These are phyloP conservation scores for Chelonia mydas DNA, from an alignment of 2,797 vertebrate species.

Conservation along the genomic window DNA sequence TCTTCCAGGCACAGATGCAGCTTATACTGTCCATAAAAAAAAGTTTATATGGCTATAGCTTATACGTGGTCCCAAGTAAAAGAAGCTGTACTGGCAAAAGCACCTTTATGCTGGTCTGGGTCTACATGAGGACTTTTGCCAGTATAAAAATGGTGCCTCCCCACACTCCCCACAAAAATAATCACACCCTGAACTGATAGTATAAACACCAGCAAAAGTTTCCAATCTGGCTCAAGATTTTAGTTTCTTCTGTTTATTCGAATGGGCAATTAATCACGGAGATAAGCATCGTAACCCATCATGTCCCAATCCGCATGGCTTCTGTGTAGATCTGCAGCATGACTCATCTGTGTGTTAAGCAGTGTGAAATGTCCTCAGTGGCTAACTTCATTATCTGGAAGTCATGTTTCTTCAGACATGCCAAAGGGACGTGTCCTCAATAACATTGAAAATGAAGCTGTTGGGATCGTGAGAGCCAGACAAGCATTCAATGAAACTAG, in stretches of 20 bases:
- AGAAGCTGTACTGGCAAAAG: background rate
- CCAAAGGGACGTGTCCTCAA: background rate
- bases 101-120: background rate
- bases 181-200: background rate
- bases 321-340: background rate
- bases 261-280: background rate
- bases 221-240: background rate
- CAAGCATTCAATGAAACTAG: rapidly evolving
- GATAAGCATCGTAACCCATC: background rate
- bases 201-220: background rate
- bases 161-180: background rate
- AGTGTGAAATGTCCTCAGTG: rapidly evolving
- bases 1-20: background rate
- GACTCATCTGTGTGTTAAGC: rapidly evolving
- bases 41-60: background rate
- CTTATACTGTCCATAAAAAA: background rate
- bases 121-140: background rate
- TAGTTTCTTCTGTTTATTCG: background rate
- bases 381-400: background rate
- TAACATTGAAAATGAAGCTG: background rate
- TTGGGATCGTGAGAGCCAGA: rapidly evolving
- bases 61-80: background rate
- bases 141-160: background rate
- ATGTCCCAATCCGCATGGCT: background rate
- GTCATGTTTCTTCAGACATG: rapidly evolving